These are phyloP conservation scores for Cryptoblepharus egeriae DNA, from an alignment of 2,797 vertebrate genomes.

Conservation along the genomic window DNA sequence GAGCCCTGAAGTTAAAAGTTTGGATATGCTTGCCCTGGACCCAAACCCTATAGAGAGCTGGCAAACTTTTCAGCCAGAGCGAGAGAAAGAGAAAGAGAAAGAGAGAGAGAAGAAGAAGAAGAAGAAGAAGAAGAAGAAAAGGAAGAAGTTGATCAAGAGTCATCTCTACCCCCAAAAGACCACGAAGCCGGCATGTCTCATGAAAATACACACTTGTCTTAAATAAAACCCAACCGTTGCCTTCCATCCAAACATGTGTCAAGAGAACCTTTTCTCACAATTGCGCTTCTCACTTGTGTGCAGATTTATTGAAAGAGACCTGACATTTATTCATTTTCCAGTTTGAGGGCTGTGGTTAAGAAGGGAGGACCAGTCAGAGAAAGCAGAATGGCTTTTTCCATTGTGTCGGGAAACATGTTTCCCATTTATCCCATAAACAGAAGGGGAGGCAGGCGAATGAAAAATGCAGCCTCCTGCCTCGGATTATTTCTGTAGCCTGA, in stretches of 20 bases:
- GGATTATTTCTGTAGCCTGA: conserved; percentile 68
- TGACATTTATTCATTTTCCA: conserved; percentile 69
- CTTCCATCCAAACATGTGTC: conserved; percentile 53
- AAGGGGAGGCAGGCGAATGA: background rate
- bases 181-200: background rate
- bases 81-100: no score
- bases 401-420: conserved; percentile 66
- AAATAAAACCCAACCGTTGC: conserved; percentile 43
- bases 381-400: conserved; percentile 61
- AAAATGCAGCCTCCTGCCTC: conserved; percentile 54
- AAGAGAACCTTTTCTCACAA: conserved; percentile 52
- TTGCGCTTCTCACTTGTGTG: conserved; percentile 40
- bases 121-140: no score
- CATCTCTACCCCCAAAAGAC: conserved; percentile 20
- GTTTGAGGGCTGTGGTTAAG: conserved; percentile 67
- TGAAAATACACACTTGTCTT: background rate
- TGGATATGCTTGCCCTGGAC: no score
- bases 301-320: conserved; percentile 55
- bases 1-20: no score
- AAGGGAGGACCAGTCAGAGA: conserved; percentile 65
- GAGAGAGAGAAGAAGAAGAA: no score
- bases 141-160: background rate
- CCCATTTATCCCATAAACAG: conserved; percentile 65
- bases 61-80: no score
- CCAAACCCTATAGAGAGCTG: no score